These are phyloP conservation scores for Ardeotis arabs DNA, from an alignment of 2,113 vertebrate genomes.

Conservation along the genomic window DNA sequence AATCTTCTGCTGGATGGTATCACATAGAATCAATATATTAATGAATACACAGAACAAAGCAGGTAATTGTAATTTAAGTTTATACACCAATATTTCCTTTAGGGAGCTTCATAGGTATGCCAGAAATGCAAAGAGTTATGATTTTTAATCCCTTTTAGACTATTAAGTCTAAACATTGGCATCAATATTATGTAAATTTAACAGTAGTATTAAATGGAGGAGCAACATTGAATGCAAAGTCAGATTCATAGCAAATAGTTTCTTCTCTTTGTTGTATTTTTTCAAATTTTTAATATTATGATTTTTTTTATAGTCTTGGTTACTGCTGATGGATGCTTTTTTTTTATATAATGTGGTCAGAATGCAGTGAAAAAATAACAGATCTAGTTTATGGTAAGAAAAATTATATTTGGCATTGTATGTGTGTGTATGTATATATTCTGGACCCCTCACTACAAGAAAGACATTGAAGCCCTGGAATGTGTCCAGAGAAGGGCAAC, in stretches of 20 bases:
- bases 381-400: background rate
- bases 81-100: background rate
- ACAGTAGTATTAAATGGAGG: background rate
- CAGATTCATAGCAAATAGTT: background rate
- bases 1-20: background rate
- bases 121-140: background rate
- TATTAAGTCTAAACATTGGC: background rate
- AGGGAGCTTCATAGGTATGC: background rate
- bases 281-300: background rate
- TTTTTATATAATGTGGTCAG: background rate
- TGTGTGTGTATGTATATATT: too few relatives aligned
- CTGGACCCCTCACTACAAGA: too few relatives aligned
- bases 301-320: background rate
- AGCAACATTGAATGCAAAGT: background rate
- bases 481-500: too few relatives aligned
- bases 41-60: background rate
- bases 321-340: background rate
- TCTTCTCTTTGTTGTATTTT: background rate
- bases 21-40: background rate
- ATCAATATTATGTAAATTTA: background rate
- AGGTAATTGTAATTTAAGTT: background rate
- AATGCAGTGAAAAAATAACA: background rate
- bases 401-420: background rate
- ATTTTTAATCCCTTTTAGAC: slow-evolving; percentile 8
- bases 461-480: too few relatives aligned